Base-by-base conservation (phyloP, 1,140 invertebrate species). In the Cotesia glomerata region DNA sequence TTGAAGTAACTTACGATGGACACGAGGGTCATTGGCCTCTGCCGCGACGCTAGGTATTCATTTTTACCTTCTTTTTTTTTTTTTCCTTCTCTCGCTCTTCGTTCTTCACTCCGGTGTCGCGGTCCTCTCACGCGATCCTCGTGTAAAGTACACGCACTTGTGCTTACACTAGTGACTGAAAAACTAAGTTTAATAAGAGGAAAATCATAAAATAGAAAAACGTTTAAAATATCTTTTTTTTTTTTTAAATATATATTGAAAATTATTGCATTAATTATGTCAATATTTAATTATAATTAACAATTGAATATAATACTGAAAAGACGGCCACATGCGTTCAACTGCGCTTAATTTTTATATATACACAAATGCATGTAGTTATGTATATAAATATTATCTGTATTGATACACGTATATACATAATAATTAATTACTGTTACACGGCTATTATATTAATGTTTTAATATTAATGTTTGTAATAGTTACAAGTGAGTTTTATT, bases 11-110 rank as follows among this genome's bases (percentile, higher is more conserved):
- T 14, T 35, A 11, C 32, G 34, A 34, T 35, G 35, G 59, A 35
- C 14, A 35, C 26, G 59, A 65, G 63, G 63, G 45, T 65, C 63
- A 65, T 51, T 65, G 63, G 63, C 63, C 63, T 65, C 63, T 49
- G 45, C 35, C 13, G 11, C 63, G 63, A 65, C 45, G 39, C 36
- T 64, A 39, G 26, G 18, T 26, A 61, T 5, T 61, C 14, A 34
- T 64, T 64, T 35, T 39, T 39, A 64, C 35, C 5, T 62, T 62
- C 34, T 18, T 63, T 36, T 14, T 63, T 51, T 49, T 39, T 65
- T 39, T 45, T 58, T 11, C 56, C 16, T 58, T 58, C 5, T 11
- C 13, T 54, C 18, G 9, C 18, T 58, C 8, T 11, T 58, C 56
- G 9, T 39, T 26, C 16, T 49, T 49, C 45, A 51, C 59, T 56